Evolutionary conservation across 2,113 vertebrate species (phyloP).

Genomic region (Hemiscyllium ocellatum): DNA sequence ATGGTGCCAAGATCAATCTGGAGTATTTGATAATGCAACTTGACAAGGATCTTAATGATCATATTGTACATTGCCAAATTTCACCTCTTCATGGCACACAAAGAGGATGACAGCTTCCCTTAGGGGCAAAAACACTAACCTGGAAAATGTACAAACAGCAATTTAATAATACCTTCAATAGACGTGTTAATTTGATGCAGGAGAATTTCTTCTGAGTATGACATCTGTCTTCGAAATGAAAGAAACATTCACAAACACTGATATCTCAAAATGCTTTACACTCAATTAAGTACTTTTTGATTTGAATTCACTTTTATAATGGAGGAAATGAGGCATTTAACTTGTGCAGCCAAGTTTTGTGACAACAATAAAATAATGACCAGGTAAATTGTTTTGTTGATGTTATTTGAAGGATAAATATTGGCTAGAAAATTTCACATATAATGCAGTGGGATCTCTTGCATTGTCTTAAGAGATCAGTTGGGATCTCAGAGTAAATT

Average conservation of each 20-base stretch:
- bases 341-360: not conserved
- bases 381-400: not conserved
- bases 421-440: not conserved
- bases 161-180: not conserved
- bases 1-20: not conserved
- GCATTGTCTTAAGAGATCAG: not conserved
- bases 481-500: not conserved
- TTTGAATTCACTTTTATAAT: not conserved
- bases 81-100: not conserved
- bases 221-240: not conserved
- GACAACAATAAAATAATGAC: not conserved
- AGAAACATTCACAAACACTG: not conserved
- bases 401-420: not conserved
- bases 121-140: not conserved
- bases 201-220: not conserved
- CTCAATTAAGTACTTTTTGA: not conserved
- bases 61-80: not conserved
- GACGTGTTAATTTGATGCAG: not conserved
- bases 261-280: not conserved
- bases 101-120: not conserved
- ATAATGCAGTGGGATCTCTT: not conserved
- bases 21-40: not conserved
- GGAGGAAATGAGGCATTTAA: not conserved
- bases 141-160: not conserved
- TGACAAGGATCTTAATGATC: not conserved